Base-by-base conservation (phyloP, 2,113 vertebrate species). In the Rhombomys opimus region DNA sequence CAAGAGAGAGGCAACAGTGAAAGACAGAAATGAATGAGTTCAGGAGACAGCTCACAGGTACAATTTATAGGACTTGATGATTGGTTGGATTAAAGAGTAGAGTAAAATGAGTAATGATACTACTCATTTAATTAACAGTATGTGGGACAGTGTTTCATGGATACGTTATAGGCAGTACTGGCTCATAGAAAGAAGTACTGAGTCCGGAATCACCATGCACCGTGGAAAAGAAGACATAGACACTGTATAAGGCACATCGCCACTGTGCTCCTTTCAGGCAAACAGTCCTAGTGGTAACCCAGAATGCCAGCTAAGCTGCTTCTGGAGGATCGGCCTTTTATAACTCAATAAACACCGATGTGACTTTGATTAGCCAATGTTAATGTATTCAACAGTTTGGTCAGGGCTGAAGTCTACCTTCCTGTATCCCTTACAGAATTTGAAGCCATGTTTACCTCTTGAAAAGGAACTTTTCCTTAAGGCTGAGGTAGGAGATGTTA, bases 401-500 rank as follows among this genome's bases (percentile, higher is more conserved):
- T 70, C 32, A 67, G 52, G 96, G 68, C 11, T 10, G 14, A 80
- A 91, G 38, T 61, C 50, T 41, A 38, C 15, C 17, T 72, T 65
- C 91, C 30, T 87, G n/a, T 27, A 77, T 61, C 4, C 8, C 9
- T 78, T 52, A 76, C 2, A 41, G 46, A 50, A 32, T 54, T 32
- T 86, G 90, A 90, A 89, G 72, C 1, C 50, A 11, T 68, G 9
- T 50, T 95, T 97, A 97, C 97, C 97, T 97, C 22, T 57, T 41
- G 20, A 97, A 93, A 87, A 98, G 90, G 0, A 23, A 50, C 78
- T 50, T 70, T 75, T 98, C 95, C 70, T 93, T 10, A 27, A 38
- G 20, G 41, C 76, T 96, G 35, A 98, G 87, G 63, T 95, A 96
- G 38, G 97, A 97, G 23, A 97, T 10, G 0, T 38, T 2, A 20